phyloP scores from a whole-genome alignment of 2,888 invertebrate genomes.

The Andricus quercusramuli region DNA sequence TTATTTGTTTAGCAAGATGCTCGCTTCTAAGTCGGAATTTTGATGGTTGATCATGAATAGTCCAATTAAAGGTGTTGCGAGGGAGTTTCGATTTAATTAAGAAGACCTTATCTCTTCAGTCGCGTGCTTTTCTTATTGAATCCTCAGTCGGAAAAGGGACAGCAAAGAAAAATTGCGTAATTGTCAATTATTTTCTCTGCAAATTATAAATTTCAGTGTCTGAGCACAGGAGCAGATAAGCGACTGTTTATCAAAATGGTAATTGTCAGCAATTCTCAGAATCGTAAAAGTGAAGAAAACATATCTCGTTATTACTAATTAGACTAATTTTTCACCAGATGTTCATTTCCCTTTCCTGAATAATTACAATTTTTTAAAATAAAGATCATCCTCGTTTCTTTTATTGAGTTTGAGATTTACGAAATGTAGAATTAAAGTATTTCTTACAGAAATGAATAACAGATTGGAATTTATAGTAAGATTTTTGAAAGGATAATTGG shows the following conservation, averaged over 20 bases:
- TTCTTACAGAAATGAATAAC: neutral
- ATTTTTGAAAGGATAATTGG: neutral
- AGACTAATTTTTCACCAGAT: neutral
- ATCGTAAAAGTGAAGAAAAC: slow-evolving; percentile 13
- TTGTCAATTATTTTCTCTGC: slow-evolving; percentile 64
- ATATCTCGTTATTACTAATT: slow-evolving; percentile 31
- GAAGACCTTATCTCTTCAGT: slow-evolving; percentile 47
- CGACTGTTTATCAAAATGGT: slow-evolving; percentile 58
- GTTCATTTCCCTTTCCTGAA: neutral
- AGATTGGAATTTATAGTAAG: neutral
- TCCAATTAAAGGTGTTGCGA: slow-evolving; percentile 62
- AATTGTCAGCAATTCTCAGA: slow-evolving; percentile 50
- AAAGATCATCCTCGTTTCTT: neutral
- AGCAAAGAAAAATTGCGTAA: slow-evolving; percentile 60
- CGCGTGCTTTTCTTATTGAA: slow-evolving; percentile 26
- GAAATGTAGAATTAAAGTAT: no score
- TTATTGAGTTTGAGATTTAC: no score
- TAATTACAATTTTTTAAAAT: neutral
- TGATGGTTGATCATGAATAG: slow-evolving; percentile 43
- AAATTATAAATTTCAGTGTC: slow-evolving; percentile 56
- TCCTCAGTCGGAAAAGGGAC: slow-evolving; percentile 11
- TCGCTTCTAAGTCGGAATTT: slow-evolving; percentile 10
- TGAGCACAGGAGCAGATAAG: slow-evolving; percentile 60
- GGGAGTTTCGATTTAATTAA: slow-evolving; percentile 62
- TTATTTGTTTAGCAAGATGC: neutral